A percentile compares a stretch with the other conserved stretches of the same genome.
These are phyloP conservation scores for Griposia aprilina DNA, from an alignment of 2,888 invertebrate species.

Conservation along the genomic window DNA sequence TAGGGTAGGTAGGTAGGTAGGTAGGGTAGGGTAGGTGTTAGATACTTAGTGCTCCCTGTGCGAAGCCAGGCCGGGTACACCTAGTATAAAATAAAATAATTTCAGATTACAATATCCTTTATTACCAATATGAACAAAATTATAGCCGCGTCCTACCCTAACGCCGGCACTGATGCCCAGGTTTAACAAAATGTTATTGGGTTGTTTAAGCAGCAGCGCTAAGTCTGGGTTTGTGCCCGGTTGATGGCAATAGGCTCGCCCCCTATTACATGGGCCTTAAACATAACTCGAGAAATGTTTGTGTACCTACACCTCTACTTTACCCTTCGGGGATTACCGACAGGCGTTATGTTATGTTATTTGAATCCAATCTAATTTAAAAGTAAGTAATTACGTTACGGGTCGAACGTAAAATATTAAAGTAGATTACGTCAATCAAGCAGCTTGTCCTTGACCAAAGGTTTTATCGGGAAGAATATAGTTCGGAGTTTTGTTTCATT, in stretches of 20 bases:
- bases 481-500: not conserved
- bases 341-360: not conserved
- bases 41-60: too few species aligned
- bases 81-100: too few species aligned
- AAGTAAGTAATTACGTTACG: not conserved
- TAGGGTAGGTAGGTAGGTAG: too few species aligned
- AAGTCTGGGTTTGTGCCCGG: not conserved
- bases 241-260: not conserved
- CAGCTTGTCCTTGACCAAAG: not conserved
- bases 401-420: not conserved
- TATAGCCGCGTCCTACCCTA: too few species aligned
- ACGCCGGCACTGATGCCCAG: too few species aligned
- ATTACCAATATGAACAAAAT: too few species aligned
- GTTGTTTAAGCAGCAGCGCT: too few species aligned
- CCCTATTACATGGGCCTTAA: not conserved
- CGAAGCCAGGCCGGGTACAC: too few species aligned
- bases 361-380: not conserved
- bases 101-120: too few species aligned
- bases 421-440: conserved; percentile 7
- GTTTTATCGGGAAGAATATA: conserved; percentile 5
- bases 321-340: not conserved
- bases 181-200: too few species aligned
- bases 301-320: not conserved
- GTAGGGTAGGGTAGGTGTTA: too few species aligned
- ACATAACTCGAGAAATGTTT: not conserved